Evolutionary conservation across 30 jellyfish, hydroid and myxozoan species (phyloP), one percentile per base, ranked within the genome.

Genomic region (Aurelia aurita complex sp. Pacific): DNA sequence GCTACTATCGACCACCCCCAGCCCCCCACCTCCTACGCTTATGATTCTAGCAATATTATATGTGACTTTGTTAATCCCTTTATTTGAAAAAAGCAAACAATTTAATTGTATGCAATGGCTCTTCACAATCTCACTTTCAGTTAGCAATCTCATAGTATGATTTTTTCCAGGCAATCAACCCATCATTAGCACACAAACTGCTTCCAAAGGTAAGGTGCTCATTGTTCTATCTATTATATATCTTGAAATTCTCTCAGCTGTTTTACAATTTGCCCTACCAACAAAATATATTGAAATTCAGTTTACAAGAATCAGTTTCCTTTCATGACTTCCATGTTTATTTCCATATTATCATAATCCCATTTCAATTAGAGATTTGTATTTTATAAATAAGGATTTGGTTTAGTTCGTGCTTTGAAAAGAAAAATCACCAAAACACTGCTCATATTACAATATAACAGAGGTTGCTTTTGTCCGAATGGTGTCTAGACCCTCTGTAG

Each of bases 101-200:
- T 65, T 9, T 11, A n/a, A 65, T 3, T 18, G 50, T 2, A 2
- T 38, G 3, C 5, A 38, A 38, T 46, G 57, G 8, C 8, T 46
- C 15, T 9, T 9, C 57, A 46, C 57, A 46, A 9, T 9, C 57
- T 46, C 12, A 46, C 14, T 46, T 8, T 46, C 2, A 23, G 18
- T 50, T 67, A 29, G 53, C 16, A 23, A 29, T 19, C 54, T 50
- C 13, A 23, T 15, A 6, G 16, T 15, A 4, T 43, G 10, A 38
- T 68, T 33, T 40, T 64, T 69, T 70, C 73, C 73, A 82, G 91
- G 85, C 77, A 2, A 32, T 82, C 65, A 82, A 82, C 43, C 91
- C 91, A 13, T 51, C 91, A 32, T 46, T 82, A 29, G 91, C 91
- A 32, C 91, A 82, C 80, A 71, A 62, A 42, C 40, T 82, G 43